Conservation (phyloP, 2,113 vertebrate genomes). For the Ptyas mucosa region DNA sequence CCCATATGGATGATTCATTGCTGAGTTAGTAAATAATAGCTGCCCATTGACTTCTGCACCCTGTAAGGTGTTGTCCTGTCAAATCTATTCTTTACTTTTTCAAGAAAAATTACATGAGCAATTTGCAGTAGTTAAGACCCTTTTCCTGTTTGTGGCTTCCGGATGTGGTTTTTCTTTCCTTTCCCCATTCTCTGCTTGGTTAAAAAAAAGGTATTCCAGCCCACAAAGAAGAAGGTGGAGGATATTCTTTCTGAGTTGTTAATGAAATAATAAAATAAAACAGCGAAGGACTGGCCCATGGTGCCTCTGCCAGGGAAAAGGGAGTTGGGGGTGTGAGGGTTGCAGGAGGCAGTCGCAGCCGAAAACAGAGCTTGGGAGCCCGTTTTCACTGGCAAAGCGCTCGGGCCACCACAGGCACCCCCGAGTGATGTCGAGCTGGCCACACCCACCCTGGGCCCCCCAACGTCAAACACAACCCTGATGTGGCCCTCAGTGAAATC, state of each 20-base stretch:
- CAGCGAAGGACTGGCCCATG: no score
- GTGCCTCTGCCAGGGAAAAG: no score
- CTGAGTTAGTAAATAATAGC: not conserved
- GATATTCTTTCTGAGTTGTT: not conserved
- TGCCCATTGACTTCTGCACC: not conserved
- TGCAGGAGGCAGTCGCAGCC: no score
- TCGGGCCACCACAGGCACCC: no score
- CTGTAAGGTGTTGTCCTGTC: not conserved
- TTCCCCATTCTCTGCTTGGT: not conserved
- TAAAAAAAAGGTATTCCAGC: not conserved
- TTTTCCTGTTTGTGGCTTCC: not conserved
- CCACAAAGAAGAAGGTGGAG: not conserved
- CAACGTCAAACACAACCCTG: no score
- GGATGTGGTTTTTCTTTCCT: not conserved
- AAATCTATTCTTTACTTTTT: not conserved
- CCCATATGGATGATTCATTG: not conserved
- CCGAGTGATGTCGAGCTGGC: no score
- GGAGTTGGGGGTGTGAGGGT: no score
- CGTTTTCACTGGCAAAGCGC: no score
- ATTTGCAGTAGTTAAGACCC: not conserved
- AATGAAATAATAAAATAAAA: not conserved
- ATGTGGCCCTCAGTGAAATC: no score
- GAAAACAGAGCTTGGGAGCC: no score
- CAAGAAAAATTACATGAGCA: not conserved
- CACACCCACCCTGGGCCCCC: no score